Base-by-base conservation (phyloP, 2,113 vertebrate species). In the Menidia beryllina region DNA sequence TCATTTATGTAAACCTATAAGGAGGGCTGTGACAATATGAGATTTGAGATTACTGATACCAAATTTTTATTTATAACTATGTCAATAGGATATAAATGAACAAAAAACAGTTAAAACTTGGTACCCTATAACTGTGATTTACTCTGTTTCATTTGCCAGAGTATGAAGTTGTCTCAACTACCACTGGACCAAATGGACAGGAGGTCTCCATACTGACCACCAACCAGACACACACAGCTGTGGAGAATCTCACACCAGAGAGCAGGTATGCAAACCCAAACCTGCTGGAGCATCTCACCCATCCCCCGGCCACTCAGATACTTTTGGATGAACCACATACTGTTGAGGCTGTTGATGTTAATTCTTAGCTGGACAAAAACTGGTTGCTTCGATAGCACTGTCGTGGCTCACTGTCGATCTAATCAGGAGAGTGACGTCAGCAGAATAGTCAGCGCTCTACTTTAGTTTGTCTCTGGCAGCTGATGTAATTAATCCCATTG, bases 211-310 rank as follows among this genome's bases (percentile, higher is more conserved):
- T 97, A 77, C 86, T 95, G 89, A 93, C 93, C 61, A 93, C 98
- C 82, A 97, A 99, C 89, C 97, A 98, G 91, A 98, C 98, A 0
- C 96, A 98, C 86, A 95, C 96, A 62, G 94, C 97, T 0, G 95
- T 99, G 88, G 98, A 99, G 93, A 99, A 99, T 81, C 91, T 99
- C 69, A 96, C 95, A 86, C 96, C 97, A 81, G 92, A 98, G 75
- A 98, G 95, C 92, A 98, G 94, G 97, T 98, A 93, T 12, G 58
- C 13, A 56, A n/a, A 10, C 34, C 10, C n/a, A n/a, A 24, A 50
- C 36, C 13, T 23, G 7, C 3, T 45, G 26, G 24, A 48, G 27
- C 17, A 13, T 30, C 19, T 7, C 23, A 21, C 25, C 47, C 34
- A 21, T 50, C 27, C 19, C 3, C 20, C 23, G 39, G 17, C 5